phyloP scores from a whole-genome alignment of 2,888 invertebrate genomes.

The Apotomis betuletana region DNA sequence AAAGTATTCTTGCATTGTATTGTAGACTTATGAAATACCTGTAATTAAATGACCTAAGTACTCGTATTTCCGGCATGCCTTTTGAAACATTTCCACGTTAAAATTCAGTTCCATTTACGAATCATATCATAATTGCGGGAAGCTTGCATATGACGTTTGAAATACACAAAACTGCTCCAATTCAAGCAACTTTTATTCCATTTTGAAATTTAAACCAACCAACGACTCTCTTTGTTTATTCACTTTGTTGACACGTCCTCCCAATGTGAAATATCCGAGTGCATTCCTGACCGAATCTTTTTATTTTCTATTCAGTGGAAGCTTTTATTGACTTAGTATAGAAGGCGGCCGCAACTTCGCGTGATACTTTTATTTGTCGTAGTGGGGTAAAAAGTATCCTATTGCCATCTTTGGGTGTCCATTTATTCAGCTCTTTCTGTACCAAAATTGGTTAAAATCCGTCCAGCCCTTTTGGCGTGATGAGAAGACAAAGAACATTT shows the following conservation, averaged over 20 bases:
- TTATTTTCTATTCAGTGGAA: neutral
- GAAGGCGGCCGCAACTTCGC: too few species aligned
- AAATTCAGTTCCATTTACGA: neutral
- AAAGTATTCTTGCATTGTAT: too few species aligned
- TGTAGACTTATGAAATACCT: too few species aligned
- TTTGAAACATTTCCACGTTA: neutral
- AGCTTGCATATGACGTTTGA: neutral
- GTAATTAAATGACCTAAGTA: too few species aligned
- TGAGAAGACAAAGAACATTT: too few species aligned
- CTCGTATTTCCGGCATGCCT: neutral
- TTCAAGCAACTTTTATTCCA: neutral
- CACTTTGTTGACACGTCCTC: neutral
- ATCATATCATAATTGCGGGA: neutral
- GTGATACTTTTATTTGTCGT: too few species aligned
- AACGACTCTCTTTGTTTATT: neutral
- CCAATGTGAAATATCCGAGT: neutral
- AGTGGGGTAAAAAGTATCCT: too few species aligned
- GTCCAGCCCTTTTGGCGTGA: too few species aligned
- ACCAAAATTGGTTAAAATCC: too few species aligned
- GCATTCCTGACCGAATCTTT: neutral
- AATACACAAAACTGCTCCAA: neutral
- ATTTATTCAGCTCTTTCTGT: too few species aligned
- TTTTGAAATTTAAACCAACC: conserved; percentile 1
- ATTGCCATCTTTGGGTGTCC: too few species aligned
- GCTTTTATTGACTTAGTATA: neutral